Conservation (phyloP, 2,797 vertebrate genomes). For the Iguana delicatissima region DNA sequence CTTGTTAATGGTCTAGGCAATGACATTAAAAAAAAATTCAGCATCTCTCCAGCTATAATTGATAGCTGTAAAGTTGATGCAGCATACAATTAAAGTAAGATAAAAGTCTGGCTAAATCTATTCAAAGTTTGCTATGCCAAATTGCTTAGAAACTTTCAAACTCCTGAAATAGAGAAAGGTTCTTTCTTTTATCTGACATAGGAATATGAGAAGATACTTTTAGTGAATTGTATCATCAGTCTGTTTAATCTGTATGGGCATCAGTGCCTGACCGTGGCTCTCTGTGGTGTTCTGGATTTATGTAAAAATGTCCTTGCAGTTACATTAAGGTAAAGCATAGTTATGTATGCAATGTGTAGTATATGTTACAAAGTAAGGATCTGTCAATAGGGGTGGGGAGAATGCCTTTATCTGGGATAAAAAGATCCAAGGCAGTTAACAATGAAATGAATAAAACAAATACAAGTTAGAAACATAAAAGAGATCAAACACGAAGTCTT, state of each 20-base stretch:
- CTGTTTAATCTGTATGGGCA: background rate
- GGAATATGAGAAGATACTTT: background rate
- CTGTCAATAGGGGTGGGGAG: too few relatives aligned
- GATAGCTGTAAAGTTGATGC: conserved; percentile 40
- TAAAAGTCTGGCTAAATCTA: conserved; percentile 16
- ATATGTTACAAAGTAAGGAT: too few relatives aligned
- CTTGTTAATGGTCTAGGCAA: conserved; percentile 64
- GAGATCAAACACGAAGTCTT: too few relatives aligned
- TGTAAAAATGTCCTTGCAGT: too few relatives aligned
- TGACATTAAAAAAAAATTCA: conserved; percentile 36
- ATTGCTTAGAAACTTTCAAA: conserved; percentile 38
- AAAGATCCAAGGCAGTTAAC: too few relatives aligned
- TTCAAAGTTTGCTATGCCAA: conserved; percentile 13
- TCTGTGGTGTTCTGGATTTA: too few relatives aligned
- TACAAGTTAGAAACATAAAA: too few relatives aligned
- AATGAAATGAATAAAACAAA: too few relatives aligned
- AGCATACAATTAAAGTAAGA: conserved; percentile 4
- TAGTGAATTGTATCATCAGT: too few relatives aligned
- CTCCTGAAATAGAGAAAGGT: background rate
- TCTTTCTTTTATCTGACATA: conserved; percentile 26
- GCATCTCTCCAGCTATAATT: conserved; percentile 24
- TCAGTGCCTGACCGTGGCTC: background rate
- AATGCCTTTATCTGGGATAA: background rate
- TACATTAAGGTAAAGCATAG: too few relatives aligned
- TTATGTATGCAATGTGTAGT: too few relatives aligned